Percentiles rank a stretch among this genome's conserved stretches.
Evolutionary conservation across 2,797 vertebrate genomes (phyloP).

Genomic region (Liparis tanakae): DNA sequence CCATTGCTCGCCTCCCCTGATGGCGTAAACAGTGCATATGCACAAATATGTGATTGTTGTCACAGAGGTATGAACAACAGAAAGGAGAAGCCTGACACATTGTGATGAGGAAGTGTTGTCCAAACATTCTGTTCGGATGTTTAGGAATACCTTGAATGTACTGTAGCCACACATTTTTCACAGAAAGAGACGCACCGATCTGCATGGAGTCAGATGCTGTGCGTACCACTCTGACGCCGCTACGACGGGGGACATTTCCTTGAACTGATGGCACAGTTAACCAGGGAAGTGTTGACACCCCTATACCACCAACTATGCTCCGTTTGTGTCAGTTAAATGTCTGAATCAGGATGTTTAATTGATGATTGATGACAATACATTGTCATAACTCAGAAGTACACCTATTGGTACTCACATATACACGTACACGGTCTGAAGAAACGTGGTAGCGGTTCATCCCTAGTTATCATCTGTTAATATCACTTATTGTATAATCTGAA

Average conservation of each 20-base stretch:
- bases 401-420: not conserved
- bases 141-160: constrained; percentile 16
- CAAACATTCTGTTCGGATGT: constrained; percentile 12
- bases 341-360: not conserved
- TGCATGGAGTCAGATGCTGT: not conserved
- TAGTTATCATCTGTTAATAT: constrained; percentile 38
- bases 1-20: constrained; percentile 47
- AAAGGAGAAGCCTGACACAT: constrained; percentile 45
- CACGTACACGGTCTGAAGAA: not conserved
- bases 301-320: not conserved
- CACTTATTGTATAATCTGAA: constrained; percentile 24
- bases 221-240: too few relatives aligned
- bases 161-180: not conserved
- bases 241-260: not conserved
- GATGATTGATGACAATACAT: not conserved
- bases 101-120: constrained; percentile 36
- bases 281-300: not conserved
- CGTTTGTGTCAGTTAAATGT: not conserved
- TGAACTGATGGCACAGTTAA: not conserved
- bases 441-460: not conserved
- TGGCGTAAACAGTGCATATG: constrained; percentile 18
- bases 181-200: not conserved
- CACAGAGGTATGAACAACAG: constrained; percentile 44
- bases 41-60: constrained; percentile 53
- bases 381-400: not conserved